Evolutionary conservation across 2,797 vertebrate genomes (phyloP).

Genomic region (Chromobotia macracanthus): DNA sequence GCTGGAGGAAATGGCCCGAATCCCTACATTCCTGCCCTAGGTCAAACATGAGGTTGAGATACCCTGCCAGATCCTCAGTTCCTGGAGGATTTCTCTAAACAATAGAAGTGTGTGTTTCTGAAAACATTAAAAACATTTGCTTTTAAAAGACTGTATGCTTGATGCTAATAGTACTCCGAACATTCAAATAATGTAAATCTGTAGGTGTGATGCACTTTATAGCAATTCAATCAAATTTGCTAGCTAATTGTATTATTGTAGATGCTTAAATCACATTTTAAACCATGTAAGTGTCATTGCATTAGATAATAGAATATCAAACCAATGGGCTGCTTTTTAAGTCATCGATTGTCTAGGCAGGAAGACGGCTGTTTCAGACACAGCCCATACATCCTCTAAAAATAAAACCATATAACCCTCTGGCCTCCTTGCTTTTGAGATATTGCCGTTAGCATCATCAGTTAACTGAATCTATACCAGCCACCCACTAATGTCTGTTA

Average conservation of each 20-base stretch:
- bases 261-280: no score
- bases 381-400: neutral
- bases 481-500: conserved; percentile 8
- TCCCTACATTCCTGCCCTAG: conserved; percentile 50
- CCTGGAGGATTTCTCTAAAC: conserved; percentile 40
- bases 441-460: neutral
- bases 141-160: neutral
- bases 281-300: no score
- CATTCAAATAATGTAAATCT: neutral
- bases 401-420: neutral
- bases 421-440: neutral
- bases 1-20: conserved; percentile 53
- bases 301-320: no score
- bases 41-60: conserved; percentile 49
- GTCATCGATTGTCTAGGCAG: no score
- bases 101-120: conserved; percentile 23
- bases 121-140: neutral
- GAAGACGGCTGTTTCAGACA: neutral
- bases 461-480: neutral
- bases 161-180: conserved; percentile 1
- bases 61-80: conserved; percentile 39
- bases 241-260: no score
- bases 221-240: no score
- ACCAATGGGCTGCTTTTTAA: neutral
- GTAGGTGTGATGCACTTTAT: neutral